A percentile compares a stretch with the other conserved stretches of the same genome.
Conservation (phyloP, 2,888 invertebrate species). For the Neocrepidodera transversa region DNA sequence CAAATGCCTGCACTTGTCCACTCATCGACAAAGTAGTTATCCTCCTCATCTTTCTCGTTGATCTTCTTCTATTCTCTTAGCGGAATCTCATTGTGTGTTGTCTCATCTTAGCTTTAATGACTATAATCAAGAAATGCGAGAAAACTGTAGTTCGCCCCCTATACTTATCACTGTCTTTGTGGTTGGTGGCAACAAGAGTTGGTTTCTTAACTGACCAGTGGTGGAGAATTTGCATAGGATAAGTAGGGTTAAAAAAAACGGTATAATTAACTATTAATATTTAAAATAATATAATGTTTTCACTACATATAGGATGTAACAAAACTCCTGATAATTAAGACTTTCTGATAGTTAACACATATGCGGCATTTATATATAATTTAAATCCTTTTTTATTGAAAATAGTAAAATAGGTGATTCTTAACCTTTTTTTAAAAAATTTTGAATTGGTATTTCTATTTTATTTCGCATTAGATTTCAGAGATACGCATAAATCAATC, state of each 20-base stretch:
- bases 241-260: too few relatives aligned
- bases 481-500: slow-evolving; percentile 53
- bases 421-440: too few relatives aligned
- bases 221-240: too few relatives aligned
- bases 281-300: too few relatives aligned
- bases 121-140: slow-evolving; percentile 46
- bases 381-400: too few relatives aligned
- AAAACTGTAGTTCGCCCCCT: slow-evolving; percentile 44
- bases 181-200: slow-evolving; percentile 19
- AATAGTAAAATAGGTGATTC: too few relatives aligned
- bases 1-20: neutral
- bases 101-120: slow-evolving; percentile 38
- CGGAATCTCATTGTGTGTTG: slow-evolving; percentile 26
- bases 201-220: neutral
- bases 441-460: too few relatives aligned
- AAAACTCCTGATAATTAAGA: too few relatives aligned
- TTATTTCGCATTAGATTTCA: slow-evolving; percentile 44
- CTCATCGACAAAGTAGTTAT: neutral
- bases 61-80: slow-evolving; percentile 8
- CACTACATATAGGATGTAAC: too few relatives aligned
- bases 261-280: too few relatives aligned
- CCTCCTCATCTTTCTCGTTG: neutral
- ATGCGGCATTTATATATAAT: too few relatives aligned
- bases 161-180: slow-evolving; percentile 45
- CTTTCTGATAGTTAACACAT: too few relatives aligned